Conservation (phyloP, 1,140 invertebrate genomes). For the Druon quercuslanigerum region DNA sequence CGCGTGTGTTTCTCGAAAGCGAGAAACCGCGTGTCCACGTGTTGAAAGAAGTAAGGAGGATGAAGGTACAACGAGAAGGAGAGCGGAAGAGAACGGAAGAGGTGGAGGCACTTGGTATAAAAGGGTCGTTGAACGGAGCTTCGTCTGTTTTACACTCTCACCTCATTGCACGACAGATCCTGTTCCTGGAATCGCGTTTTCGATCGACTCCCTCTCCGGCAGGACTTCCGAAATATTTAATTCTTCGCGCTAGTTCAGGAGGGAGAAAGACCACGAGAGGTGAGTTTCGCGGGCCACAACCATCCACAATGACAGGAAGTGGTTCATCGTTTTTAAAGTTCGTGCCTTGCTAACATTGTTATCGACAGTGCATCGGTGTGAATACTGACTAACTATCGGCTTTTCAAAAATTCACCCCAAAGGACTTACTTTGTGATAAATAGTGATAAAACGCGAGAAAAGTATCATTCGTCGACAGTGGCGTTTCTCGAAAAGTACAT, state of each 20-base stretch:
- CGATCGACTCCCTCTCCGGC: constrained; percentile 36
- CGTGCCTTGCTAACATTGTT: background rate
- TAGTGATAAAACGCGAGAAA: constrained; percentile 11
- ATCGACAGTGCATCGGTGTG: constrained; percentile 5
- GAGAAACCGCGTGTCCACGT: constrained; percentile 49
- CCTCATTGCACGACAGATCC: constrained; percentile 55
- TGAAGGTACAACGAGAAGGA: constrained; percentile 62
- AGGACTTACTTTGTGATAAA: constrained; percentile 25
- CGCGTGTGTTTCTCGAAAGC: constrained; percentile 50
- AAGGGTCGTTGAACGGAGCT: constrained; percentile 63
- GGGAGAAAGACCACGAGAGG: constrained; percentile 46
- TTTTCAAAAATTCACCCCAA: background rate
- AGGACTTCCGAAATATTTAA: constrained; percentile 41
- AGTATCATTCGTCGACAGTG: background rate
- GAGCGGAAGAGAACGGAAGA: constrained; percentile 53
- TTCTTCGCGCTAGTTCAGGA: constrained; percentile 52
- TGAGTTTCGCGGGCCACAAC: constrained; percentile 39
- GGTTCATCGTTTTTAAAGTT: constrained; percentile 7
- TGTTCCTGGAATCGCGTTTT: constrained; percentile 41
- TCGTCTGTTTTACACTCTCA: constrained; percentile 73
- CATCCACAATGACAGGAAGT: background rate
- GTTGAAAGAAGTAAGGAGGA: constrained; percentile 56
- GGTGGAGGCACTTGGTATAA: constrained; percentile 68
- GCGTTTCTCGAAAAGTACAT: constrained; percentile 6
- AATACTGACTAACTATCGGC: background rate